These are phyloP conservation scores for Yponomeuta plumbellus DNA, from an alignment of 2,888 invertebrate genomes.

Conservation along the genomic window DNA sequence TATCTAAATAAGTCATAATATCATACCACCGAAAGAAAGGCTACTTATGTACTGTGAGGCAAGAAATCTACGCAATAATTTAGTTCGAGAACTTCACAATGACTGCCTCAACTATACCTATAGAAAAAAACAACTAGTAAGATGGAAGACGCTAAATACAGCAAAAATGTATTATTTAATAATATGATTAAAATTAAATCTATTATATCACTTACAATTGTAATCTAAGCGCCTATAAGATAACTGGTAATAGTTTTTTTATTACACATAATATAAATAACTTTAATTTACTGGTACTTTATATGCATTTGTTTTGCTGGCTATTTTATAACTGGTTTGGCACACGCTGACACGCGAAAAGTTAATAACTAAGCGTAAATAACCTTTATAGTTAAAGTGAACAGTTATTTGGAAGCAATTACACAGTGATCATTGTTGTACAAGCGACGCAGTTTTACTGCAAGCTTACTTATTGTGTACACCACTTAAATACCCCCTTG, in stretches of 20 bases:
- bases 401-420: conserved; percentile 12
- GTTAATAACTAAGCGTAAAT: conserved; percentile 2
- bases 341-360: conserved; percentile 1
- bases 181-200: conserved; percentile 39
- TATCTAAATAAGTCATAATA: conserved; percentile 44
- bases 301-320: conserved; percentile 4
- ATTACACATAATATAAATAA: conserved; percentile 8
- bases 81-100: conserved; percentile 9
- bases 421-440: neutral
- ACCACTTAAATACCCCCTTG: no score
- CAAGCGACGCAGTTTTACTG: neutral
- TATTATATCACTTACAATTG: conserved; percentile 64
- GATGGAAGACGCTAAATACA: conserved; percentile 77
- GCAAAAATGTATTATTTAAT: conserved; percentile 69
- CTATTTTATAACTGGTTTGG: conserved; percentile 11
- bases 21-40: conserved; percentile 66
- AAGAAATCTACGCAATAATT: conserved; percentile 19
- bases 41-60: conserved; percentile 38
- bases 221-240: conserved; percentile 13
- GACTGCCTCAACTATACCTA: conserved; percentile 47
- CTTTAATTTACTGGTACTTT: conserved; percentile 11
- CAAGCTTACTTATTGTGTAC: neutral
- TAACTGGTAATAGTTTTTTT: conserved; percentile 4
- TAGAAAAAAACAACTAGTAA: conserved; percentile 62
- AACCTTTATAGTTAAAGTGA: conserved; percentile 1